Conservation (phyloP, 1,140 invertebrate genomes). For the Drosophila tani region DNA sequence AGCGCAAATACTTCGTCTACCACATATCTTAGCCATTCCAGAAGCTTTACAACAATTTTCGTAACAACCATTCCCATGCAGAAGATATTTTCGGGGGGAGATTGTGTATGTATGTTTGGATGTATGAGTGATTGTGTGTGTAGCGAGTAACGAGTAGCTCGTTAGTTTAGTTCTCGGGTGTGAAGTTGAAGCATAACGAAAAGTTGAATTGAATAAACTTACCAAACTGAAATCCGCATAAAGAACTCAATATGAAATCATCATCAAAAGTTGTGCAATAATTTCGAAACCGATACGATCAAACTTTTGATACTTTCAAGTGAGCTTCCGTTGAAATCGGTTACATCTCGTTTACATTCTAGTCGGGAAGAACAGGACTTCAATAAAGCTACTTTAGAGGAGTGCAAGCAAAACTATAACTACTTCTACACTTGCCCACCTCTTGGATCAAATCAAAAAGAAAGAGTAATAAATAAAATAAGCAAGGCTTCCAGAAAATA, state of each 20-base stretch:
- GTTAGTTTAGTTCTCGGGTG: too few relatives aligned
- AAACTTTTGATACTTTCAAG: conserved; percentile 1
- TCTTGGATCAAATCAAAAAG: conserved; percentile 8
- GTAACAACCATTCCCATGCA: conserved; percentile 74
- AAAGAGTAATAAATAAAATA: not conserved
- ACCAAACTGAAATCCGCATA: conserved; percentile 36
- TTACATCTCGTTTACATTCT: not conserved
- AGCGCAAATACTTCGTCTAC: conserved; percentile 20
- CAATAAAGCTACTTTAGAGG: conserved; percentile 1
- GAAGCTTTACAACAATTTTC: conserved; percentile 65
- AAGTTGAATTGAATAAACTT: conserved; percentile 29
- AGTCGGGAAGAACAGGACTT: not conserved
- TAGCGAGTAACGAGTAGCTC: too few relatives aligned
- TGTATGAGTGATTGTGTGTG: not conserved
- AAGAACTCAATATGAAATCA: conserved; percentile 38
- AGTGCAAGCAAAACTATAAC: not conserved
- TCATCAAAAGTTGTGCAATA: conserved; percentile 24
- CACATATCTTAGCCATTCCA: conserved; percentile 34
- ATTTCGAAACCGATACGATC: conserved; percentile 6
- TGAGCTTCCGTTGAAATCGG: conserved; percentile 3
- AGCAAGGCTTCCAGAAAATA: not conserved
- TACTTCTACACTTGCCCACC: not conserved
- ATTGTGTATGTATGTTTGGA: conserved; percentile 16
- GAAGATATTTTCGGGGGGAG: conserved; percentile 12
- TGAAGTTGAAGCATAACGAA: conserved; percentile 1